Evolutionary conservation across 2,888 invertebrate species (phyloP).

Genomic region (Watsonalla binaria): DNA sequence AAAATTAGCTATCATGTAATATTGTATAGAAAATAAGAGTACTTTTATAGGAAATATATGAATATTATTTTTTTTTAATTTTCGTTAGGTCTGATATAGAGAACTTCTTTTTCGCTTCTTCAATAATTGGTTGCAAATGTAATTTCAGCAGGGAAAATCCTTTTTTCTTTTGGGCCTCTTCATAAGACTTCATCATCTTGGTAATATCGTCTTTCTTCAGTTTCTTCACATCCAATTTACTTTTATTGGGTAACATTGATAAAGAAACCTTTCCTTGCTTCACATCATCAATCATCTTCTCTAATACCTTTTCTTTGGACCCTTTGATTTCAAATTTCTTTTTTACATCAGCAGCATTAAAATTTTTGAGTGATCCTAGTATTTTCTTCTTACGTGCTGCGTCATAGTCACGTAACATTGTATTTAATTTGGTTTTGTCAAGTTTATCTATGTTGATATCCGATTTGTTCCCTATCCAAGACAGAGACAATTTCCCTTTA

Average conservation of each 20-base stretch:
- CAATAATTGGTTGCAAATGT: slow-evolving; percentile 2
- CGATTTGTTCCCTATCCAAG: slow-evolving; percentile 11
- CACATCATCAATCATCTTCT: slow-evolving; percentile 30
- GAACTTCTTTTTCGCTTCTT: not conserved
- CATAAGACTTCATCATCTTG: slow-evolving; percentile 25
- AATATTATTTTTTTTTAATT: not conserved
- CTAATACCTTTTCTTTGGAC: slow-evolving; percentile 27
- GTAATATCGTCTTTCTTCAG: slow-evolving; percentile 23
- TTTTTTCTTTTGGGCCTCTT: slow-evolving; percentile 13
- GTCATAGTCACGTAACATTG: slow-evolving; percentile 10
- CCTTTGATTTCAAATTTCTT: slow-evolving; percentile 23
- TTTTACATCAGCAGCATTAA: slow-evolving; percentile 15
- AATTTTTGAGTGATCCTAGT: slow-evolving; percentile 7
- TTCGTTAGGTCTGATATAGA: not conserved
- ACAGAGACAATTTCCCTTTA: slow-evolving; percentile 15
- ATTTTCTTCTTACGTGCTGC: slow-evolving; percentile 4
- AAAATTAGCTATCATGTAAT: too few relatives aligned
- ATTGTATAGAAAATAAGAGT: too few relatives aligned
- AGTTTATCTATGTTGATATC: slow-evolving; percentile 14
- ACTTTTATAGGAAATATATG: not conserved
- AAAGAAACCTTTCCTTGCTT: slow-evolving; percentile 25
- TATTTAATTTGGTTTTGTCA: slow-evolving; percentile 7
- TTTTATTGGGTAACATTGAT: slow-evolving; percentile 21
- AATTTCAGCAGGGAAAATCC: slow-evolving; percentile 9
- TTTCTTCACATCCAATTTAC: slow-evolving; percentile 22